These are phyloP conservation scores for Bombus superbus DNA, from an alignment of 1,140 invertebrate species.

Conservation along the genomic window DNA sequence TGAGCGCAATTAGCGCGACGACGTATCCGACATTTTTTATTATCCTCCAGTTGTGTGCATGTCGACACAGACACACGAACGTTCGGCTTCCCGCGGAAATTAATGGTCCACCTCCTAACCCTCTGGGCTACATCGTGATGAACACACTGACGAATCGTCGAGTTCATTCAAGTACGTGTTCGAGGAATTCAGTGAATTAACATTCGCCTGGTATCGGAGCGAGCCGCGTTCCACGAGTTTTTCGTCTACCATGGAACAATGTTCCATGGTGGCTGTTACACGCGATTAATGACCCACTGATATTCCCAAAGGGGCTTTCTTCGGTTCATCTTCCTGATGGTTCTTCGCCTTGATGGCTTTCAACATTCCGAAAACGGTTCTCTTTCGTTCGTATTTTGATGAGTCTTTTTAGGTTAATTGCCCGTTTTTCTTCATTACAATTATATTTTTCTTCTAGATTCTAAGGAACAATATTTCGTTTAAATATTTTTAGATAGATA, in stretches of 20 bases:
- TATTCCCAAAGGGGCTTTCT: not conserved
- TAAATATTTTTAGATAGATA: no score
- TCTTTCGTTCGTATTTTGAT: no score
- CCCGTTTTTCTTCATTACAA: no score
- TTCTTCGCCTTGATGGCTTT: not conserved
- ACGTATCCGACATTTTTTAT: not conserved
- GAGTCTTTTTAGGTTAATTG: not conserved
- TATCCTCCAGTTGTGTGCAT: not conserved
- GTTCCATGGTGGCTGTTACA: not conserved
- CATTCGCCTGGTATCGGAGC: not conserved
- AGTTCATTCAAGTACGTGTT: conserved; percentile 21
- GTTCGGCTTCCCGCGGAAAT: not conserved
- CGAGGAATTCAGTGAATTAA: conserved; percentile 34
- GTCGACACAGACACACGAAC: not conserved
- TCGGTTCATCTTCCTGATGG: not conserved
- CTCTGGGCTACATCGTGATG: no score
- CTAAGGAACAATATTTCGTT: no score
- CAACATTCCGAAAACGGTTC: not conserved
- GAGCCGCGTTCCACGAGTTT: conserved; percentile 1
- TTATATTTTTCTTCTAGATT: no score
- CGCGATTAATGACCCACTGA: not conserved
- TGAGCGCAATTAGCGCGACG: conserved; percentile 23
- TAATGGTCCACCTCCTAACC: conserved; percentile 14
- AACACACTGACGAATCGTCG: conserved; percentile 14
- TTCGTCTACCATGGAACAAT: not conserved